Evolutionary conservation across 2,888 invertebrate genomes (phyloP).

Genomic region (Hesperia comma): DNA sequence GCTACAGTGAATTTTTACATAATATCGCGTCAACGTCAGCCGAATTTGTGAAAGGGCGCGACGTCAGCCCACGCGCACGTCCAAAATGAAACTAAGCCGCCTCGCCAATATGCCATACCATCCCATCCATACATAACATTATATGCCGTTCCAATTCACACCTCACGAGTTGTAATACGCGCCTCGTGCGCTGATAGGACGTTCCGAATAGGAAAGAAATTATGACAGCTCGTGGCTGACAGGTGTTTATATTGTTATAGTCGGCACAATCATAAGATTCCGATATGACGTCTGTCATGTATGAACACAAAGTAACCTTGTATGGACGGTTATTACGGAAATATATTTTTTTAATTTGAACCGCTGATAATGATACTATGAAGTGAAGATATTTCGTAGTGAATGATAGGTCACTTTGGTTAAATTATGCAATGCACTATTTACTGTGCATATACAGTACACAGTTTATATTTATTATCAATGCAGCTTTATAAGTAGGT

Average conservation of each 20-base stretch:
- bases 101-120: slow-evolving; percentile 37
- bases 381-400: too few species aligned
- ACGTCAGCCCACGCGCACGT: slow-evolving; percentile 57
- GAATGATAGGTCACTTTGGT: too few species aligned
- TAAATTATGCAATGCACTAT: too few species aligned
- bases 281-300: too few species aligned
- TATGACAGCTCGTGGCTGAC: slow-evolving; percentile 24
- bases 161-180: slow-evolving; percentile 15
- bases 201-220: slow-evolving; percentile 27
- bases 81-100: slow-evolving; percentile 60
- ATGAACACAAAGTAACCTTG: too few species aligned
- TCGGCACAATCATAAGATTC: too few species aligned
- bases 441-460: too few species aligned
- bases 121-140: slow-evolving; percentile 11
- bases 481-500: too few species aligned
- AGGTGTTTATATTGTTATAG: slow-evolving; percentile 28
- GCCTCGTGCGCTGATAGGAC: slow-evolving; percentile 15
- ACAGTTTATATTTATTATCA: too few species aligned
- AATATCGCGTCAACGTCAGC: slow-evolving; percentile 62
- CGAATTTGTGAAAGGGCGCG: slow-evolving; percentile 46
- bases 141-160: slow-evolving; percentile 33
- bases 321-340: too few species aligned
- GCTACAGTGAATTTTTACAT: slow-evolving; percentile 44
- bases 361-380: too few species aligned
- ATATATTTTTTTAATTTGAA: too few species aligned